Conservation (phyloP, 2,113 vertebrate genomes). For the Calyptommatus sinebrachiatus region DNA sequence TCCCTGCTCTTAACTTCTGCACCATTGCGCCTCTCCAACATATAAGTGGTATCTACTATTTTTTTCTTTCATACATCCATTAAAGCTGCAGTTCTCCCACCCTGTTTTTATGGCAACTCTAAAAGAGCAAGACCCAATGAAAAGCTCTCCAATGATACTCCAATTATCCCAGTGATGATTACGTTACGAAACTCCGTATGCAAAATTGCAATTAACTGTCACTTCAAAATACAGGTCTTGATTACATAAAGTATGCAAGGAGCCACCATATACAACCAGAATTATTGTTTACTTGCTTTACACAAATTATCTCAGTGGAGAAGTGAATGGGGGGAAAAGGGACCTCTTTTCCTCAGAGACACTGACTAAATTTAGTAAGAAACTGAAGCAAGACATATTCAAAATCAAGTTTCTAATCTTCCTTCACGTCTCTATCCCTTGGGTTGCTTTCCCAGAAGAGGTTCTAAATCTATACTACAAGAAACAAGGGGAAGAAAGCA, state of each 20-base stretch:
- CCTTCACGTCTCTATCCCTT: neutral
- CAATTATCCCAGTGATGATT: constrained; percentile 13
- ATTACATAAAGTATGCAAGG: neutral
- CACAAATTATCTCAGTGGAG: neutral
- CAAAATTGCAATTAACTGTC: neutral
- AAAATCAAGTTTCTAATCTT: neutral
- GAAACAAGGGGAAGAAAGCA: neutral
- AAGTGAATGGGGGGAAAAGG: neutral
- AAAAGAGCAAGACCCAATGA: neutral
- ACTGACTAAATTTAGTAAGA: neutral
- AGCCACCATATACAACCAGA: no score
- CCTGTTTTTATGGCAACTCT: no score
- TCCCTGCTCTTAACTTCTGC: no score
- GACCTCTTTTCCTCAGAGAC: neutral
- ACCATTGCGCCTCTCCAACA: no score
- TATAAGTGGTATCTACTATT: no score
- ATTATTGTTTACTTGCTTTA: neutral
- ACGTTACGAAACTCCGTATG: constrained; percentile 13
- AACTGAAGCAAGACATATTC: neutral
- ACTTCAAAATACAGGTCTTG: neutral
- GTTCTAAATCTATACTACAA: neutral
- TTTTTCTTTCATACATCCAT: no score
- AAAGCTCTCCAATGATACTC: neutral
- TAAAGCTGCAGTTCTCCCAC: no score
- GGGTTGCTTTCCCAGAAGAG: neutral